Conservation (phyloP, 1,140 invertebrate species). For the Ceratina australensis region DNA sequence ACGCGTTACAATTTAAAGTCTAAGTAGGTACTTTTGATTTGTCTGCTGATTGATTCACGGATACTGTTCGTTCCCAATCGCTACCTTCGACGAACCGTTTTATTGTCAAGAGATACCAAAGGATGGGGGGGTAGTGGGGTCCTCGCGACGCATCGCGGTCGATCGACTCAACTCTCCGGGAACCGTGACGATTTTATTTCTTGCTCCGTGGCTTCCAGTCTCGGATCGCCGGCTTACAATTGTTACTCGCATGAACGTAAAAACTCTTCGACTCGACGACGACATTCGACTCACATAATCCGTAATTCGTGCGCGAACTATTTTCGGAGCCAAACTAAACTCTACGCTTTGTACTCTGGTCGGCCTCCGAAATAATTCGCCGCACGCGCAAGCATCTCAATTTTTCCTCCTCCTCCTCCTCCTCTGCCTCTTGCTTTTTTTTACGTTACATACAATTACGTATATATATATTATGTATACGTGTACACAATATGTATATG, state of each 20-base stretch:
- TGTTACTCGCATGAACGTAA: background rate
- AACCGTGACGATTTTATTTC: background rate
- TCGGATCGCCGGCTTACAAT: background rate
- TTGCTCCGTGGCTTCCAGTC: background rate
- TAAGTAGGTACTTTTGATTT: constrained; percentile 46
- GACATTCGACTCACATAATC: constrained; percentile 46
- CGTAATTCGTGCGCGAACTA: constrained; percentile 65
- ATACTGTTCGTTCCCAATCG: background rate
- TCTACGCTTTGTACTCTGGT: constrained; percentile 77
- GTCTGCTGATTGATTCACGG: constrained; percentile 40
- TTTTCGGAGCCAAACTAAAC: constrained; percentile 75
- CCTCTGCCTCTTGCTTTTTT: constrained; percentile 22
- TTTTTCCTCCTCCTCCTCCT: background rate
- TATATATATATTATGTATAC: constrained; percentile 27
- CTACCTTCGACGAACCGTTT: constrained; percentile 1
- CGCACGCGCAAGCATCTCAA: constrained; percentile 46
- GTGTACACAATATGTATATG: constrained; percentile 14
- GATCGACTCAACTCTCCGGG: constrained; percentile 13
- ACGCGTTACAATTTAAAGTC: constrained; percentile 23
- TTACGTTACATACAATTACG: constrained; percentile 9
- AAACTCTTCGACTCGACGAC: constrained; percentile 36
- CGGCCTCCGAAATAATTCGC: constrained; percentile 74
- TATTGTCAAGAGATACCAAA: constrained; percentile 38
- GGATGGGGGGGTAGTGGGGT: constrained; percentile 8
- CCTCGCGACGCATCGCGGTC: background rate